These are phyloP conservation scores for Andrena haemorrhoa DNA, from an alignment of 2,888 invertebrate species.

Conservation along the genomic window DNA sequence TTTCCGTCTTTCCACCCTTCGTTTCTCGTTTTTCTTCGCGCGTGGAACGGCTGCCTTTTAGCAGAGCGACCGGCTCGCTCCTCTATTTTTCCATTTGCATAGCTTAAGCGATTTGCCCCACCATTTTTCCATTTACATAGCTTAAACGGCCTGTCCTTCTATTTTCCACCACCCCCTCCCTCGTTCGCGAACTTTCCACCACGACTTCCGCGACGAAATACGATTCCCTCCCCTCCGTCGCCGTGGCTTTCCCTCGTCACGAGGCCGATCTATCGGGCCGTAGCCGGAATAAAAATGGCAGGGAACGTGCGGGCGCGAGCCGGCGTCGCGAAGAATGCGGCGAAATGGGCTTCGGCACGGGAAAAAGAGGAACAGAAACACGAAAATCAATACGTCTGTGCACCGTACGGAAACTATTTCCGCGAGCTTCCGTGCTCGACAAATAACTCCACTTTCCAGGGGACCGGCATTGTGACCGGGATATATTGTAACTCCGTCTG, in stretches of 20 bases:
- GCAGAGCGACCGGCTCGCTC: slow-evolving; percentile 41
- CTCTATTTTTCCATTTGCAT: slow-evolving; percentile 61
- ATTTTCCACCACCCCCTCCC: slow-evolving; percentile 3
- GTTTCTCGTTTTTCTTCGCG: slow-evolving; percentile 9
- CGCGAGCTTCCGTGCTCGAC: slow-evolving; percentile 60
- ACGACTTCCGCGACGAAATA: slow-evolving; percentile 41
- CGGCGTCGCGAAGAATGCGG: slow-evolving; percentile 38
- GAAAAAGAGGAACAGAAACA: slow-evolving; percentile 37
- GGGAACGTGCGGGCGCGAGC: slow-evolving; percentile 24
- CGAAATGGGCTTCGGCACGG: slow-evolving; percentile 1
- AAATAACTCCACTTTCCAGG: slow-evolving; percentile 66
- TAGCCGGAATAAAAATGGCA: slow-evolving; percentile 32
- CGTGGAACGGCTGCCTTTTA: slow-evolving; percentile 46
- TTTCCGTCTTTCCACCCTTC: background rate
- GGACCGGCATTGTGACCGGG: slow-evolving; percentile 53
- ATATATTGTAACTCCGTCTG: slow-evolving; percentile 58
- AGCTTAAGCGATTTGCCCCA: slow-evolving; percentile 61
- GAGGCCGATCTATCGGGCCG: slow-evolving; percentile 30
- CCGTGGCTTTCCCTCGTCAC: background rate
- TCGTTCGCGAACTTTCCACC: background rate
- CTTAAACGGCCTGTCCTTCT: slow-evolving; percentile 55
- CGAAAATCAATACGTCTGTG: slow-evolving; percentile 63
- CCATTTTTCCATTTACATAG: slow-evolving; percentile 60
- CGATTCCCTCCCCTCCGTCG: slow-evolving; percentile 21
- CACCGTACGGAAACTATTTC: slow-evolving; percentile 56